Base-by-base conservation (phyloP, 2,113 vertebrate genomes). In the Heteronetta atricapilla region DNA sequence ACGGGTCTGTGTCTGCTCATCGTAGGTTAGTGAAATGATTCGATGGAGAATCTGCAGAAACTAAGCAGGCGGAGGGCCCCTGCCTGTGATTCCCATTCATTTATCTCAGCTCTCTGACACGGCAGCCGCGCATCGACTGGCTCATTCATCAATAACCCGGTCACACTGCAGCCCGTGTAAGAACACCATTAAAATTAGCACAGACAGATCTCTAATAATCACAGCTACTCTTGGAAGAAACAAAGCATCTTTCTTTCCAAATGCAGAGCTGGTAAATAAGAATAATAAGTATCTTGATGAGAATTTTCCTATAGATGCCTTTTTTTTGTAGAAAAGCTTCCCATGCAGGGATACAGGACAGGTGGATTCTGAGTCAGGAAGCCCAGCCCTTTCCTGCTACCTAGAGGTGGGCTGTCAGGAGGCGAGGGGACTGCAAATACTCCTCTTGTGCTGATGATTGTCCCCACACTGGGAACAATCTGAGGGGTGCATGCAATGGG, bases 121-220 rank as follows among this genome's bases (percentile, higher is more conserved):
- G 56, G 89, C 76, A 18, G 58, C 72, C 75, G 82, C 31, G 0
- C 66, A 80, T 91, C 3, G 55, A 90, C 88, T 53, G 46, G 42
- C 89, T n/a, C 6, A 0, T 15, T 72, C 91, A 38, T 91, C 44
- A 1, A 58, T 34, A 85, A 29, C n/a, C 20, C 6, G 29, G 2
- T 33, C 91, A 60, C 90, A 58, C 58, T 2, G 2, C 12, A 38
- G 21, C 36, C 52, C 28, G 0, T 10, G 74, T 14, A 13, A 82
- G 82, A 22, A 58, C 42, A 31, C 70, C 82, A 44, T 77, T 31
- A 8, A 69, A 89, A 96, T 80, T 76, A 95, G 7, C 70, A 44
- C 55, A 23, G 85, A 76, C 78, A 85, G 50, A 23, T 73, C 33
- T 64, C 63, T 76, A 6, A 82, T 89, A 76, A 88, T 68, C 82